Evolutionary conservation across 2,888 invertebrate species (phyloP), one percentile per base, ranked within the genome.

Genomic region (Chrysopilus asiliformis): DNA sequence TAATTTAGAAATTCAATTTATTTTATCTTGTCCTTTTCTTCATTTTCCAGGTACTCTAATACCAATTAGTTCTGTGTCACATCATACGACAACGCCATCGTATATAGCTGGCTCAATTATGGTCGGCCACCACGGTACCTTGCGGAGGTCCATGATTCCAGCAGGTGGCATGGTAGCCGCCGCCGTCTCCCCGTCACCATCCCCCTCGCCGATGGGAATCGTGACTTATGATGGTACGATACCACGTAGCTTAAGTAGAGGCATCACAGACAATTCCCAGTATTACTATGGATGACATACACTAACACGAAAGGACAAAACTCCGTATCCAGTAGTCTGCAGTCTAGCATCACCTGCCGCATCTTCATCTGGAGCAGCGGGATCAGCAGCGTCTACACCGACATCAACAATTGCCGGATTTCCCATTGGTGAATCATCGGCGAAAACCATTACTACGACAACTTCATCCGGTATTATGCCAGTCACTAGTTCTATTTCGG

Each of bases 201-300:
- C 47, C 34, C 43, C 51, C 14, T 38, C 42, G 0, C 41, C 41
- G 25, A 40, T 42, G 18, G 40, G 50, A 9, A 47, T 46, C 4
- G 42, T 44, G 37, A 30, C 58, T 42, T 59, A 58, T 37, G 58
- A 60, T 39, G 51, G 55, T 43, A 56, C 59, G 4, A 50, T 60
- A 43, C 60, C 61, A 13, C 47, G 61, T 6, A 45, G 41, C 15
- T 16, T 49, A 15, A 47, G 41, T 32, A 47, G 45, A 30, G 43
- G 43, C 25, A 44, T 43, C 19, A 36, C 41, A 8, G 46, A 47
- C 25, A 43, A 43, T 39, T 37, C 46, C 22, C 58, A 58, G 44
- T 59, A 58, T 35, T 59, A 55, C 45, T 60, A 58, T 38, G 61
- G 61, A 56, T 62, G 61, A 61, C 61, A 61, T 45, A 56, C 58